A percentile compares a stretch with the other conserved stretches of the same genome.
phyloP scores from a whole-genome alignment of 1,140 invertebrate species.

The Magallana gigas region DNA sequence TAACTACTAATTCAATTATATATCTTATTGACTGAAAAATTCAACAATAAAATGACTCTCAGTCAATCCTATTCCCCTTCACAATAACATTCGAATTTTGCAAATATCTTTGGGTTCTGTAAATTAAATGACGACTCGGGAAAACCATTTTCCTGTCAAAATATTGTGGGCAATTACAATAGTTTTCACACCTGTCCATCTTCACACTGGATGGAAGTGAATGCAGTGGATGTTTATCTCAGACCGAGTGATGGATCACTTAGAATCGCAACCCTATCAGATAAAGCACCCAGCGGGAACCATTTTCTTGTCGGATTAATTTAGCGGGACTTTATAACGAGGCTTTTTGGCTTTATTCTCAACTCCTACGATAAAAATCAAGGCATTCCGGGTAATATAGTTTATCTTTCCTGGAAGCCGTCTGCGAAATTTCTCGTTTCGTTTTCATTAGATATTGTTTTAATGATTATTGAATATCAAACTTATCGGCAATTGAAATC shows the following conservation, averaged over 20 bases:
- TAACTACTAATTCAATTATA: no score
- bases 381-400: slow-evolving; percentile 1
- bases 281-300: slow-evolving; percentile 29
- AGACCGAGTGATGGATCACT: slow-evolving; percentile 21
- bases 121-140: no score
- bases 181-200: slow-evolving; percentile 12
- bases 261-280: slow-evolving; percentile 25
- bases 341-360: slow-evolving; percentile 6
- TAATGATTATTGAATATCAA: slow-evolving; percentile 22
- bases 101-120: no score
- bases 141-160: not conserved
- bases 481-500: slow-evolving; percentile 33
- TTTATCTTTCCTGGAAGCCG: slow-evolving; percentile 14
- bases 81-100: no score
- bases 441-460: slow-evolving; percentile 31
- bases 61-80: no score
- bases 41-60: no score
- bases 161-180: slow-evolving; percentile 6
- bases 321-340: slow-evolving; percentile 31
- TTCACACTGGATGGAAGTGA: not conserved
- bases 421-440: slow-evolving; percentile 13
- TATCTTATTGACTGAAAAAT: no score
- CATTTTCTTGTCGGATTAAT: slow-evolving; percentile 28
- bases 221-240: slow-evolving; percentile 8
- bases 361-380: slow-evolving; percentile 15